phyloP scores from a whole-genome alignment of 2,888 invertebrate species.

The Lasioglossum figueresi region DNA sequence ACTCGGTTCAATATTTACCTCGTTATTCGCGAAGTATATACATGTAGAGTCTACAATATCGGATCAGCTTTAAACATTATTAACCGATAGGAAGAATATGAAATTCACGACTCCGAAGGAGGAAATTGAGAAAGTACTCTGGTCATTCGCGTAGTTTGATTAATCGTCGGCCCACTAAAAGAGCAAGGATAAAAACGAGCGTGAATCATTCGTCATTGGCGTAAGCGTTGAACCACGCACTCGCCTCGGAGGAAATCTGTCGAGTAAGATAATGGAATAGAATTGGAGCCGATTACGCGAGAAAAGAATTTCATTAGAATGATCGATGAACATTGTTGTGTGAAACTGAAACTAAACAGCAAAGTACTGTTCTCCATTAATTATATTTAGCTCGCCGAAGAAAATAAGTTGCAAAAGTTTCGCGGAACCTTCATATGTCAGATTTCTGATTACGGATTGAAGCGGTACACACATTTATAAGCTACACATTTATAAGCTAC shows the following conservation, averaged over 20 bases:
- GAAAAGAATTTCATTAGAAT: slow-evolving; percentile 65
- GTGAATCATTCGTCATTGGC: slow-evolving; percentile 70
- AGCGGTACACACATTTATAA: neutral
- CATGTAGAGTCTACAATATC: neutral
- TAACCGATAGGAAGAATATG: neutral
- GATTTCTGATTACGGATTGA: neutral
- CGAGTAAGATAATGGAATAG: slow-evolving; percentile 67
- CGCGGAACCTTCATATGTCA: neutral
- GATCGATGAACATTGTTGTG: slow-evolving; percentile 58
- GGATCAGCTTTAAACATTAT: neutral
- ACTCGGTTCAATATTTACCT: neutral
- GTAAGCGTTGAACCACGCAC: slow-evolving; percentile 56
- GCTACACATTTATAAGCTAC: neutral
- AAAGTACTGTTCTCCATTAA: slow-evolving; percentile 44
- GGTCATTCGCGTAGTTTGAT: slow-evolving; percentile 50
- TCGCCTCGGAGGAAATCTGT: slow-evolving; percentile 56
- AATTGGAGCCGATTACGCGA: slow-evolving; percentile 67
- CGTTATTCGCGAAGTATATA: neutral
- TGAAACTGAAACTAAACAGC: slow-evolving; percentile 35
- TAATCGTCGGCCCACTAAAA: slow-evolving; percentile 46
- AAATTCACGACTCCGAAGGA: slow-evolving; percentile 4
- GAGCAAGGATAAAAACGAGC: slow-evolving; percentile 51
- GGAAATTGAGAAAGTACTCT: slow-evolving; percentile 27
- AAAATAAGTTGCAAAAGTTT: slow-evolving; percentile 12
- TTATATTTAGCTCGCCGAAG: slow-evolving; percentile 25